A percentile compares a stretch with the other conserved stretches of the same genome.
phyloP scores from a whole-genome alignment of 2,888 invertebrate species.

The Caenorhabditis japonica region DNA sequence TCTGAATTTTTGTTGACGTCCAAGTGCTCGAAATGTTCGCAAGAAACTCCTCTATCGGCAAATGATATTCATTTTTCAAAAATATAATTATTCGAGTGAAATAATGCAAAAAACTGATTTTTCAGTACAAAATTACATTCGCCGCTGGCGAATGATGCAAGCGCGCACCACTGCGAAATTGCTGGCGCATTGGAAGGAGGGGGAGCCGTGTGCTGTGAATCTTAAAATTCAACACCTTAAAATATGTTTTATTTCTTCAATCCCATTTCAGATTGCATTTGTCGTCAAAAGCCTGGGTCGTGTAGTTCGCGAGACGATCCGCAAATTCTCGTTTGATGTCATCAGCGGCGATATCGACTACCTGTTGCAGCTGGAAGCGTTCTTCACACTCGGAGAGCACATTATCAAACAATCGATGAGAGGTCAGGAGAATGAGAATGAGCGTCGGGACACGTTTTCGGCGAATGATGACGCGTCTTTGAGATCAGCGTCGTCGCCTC shows the following conservation, averaged over 20 bases:
- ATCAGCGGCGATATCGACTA: slow-evolving; percentile 25
- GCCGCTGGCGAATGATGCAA: too few relatives aligned
- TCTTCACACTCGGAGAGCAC: slow-evolving; percentile 33
- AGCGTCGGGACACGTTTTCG: slow-evolving; percentile 17
- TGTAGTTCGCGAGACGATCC: slow-evolving; percentile 38
- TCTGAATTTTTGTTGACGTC: too few relatives aligned
- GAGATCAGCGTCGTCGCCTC: not conserved
- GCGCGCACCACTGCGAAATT: too few relatives aligned
- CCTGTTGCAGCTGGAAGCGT: slow-evolving; percentile 45
- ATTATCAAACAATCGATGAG: slow-evolving; percentile 44
- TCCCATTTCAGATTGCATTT: slow-evolving; percentile 33
- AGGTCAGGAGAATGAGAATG: slow-evolving; percentile 29
- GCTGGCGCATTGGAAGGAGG: too few relatives aligned
- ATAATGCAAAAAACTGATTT: too few relatives aligned
- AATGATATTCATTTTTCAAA: too few relatives aligned
- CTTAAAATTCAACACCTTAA: too few relatives aligned
- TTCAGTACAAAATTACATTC: too few relatives aligned
- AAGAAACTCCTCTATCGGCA: too few relatives aligned
- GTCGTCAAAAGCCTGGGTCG: slow-evolving; percentile 25
- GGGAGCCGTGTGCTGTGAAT: too few relatives aligned
- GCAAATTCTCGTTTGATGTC: slow-evolving; percentile 20
- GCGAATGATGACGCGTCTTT: not conserved
- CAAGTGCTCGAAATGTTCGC: too few relatives aligned
- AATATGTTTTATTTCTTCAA: not conserved
- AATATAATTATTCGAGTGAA: too few relatives aligned